Evolutionary conservation across 2,888 invertebrate genomes (phyloP).

Genomic region (Biston stratarius): DNA sequence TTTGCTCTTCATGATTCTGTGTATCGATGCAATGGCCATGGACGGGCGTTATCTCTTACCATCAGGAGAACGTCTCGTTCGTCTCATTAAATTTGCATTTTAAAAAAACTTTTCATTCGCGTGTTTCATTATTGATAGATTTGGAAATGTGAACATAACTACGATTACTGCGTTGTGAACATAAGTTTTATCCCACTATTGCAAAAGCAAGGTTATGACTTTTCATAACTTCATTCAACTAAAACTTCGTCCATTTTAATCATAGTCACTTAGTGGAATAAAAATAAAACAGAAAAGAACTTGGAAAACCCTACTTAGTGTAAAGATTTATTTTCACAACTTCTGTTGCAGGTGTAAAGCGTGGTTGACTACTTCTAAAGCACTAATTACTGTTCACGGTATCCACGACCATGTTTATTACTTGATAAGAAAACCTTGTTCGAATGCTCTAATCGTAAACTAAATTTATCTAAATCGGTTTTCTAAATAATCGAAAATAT

Average conservation of each 20-base stretch:
- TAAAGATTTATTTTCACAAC: slow-evolving; percentile 6
- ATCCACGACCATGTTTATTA: not conserved
- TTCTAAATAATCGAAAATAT: slow-evolving; percentile 28
- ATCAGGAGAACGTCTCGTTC: too few relatives aligned
- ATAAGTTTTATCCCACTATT: too few relatives aligned
- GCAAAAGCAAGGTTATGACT: too few relatives aligned
- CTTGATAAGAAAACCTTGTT: slow-evolving; percentile 6
- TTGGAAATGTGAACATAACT: too few relatives aligned
- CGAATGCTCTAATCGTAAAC: slow-evolving; percentile 25
- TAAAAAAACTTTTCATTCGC: too few relatives aligned
- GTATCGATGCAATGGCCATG: too few relatives aligned
- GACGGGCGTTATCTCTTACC: too few relatives aligned
- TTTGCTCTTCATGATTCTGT: too few relatives aligned
- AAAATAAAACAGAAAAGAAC: slow-evolving; percentile 7
- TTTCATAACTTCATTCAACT: slow-evolving; percentile 2
- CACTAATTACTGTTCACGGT: not conserved
- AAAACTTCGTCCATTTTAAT: not conserved
- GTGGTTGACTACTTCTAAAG: not conserved
- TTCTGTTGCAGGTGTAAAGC: slow-evolving; percentile 1
- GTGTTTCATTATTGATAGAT: too few relatives aligned
- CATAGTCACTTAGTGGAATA: not conserved
- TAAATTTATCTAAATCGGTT: slow-evolving; percentile 31
- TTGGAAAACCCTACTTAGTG: not conserved
- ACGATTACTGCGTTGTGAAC: too few relatives aligned
- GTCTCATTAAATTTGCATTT: too few relatives aligned